Base-by-base conservation (phyloP, 1,140 invertebrate species). In the Meloidogyne floridensis region DNA sequence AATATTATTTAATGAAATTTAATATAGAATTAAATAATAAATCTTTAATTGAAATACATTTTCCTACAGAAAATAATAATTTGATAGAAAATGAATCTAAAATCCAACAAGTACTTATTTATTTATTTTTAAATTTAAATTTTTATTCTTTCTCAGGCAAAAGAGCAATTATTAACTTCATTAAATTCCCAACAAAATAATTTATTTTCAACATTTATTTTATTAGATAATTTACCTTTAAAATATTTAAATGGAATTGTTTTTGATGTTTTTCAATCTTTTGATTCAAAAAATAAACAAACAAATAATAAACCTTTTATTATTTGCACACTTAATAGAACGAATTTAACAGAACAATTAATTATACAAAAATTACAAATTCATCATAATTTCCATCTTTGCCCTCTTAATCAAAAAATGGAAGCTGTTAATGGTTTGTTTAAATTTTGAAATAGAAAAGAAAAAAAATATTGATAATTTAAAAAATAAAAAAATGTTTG, bases 161-260 rank as follows among this genome's bases (percentile, higher is more conserved):
- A 84, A 72, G 72, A 86, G 47, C 75, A 85, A 71, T 72, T 85
- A 32, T 43, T 69, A 20, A 43, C 32, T 10, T 65, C 65, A 51
- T 53, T 79, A 32, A 54, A 32, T 77, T 10, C 75, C 76, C 7
- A 32, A 32, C 32, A 86, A 84, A 77, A 59, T 47, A 51, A 47
- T 47, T 42, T 70, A 77, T 59, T 32, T 54, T 11, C 51, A 71
- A 70, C 82, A 51, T 18, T 86, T 65, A 54, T 86, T 56, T 54
- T 86, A 65, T 76, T 86, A 43, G 85, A 86, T 47, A 86, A 86
- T 73, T 78, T 87, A 20, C 86, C 69, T 8, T 51, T 86, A 56
- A 87, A 86, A 78, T 47, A 79, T 32, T 51, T 85, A 15, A 65
- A n/a, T 65, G 84, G 75, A 43, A n/a, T 73, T 18, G 53, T 85